These are phyloP conservation scores for Thalpophila matura DNA, from an alignment of 2,888 invertebrate species.

Conservation along the genomic window DNA sequence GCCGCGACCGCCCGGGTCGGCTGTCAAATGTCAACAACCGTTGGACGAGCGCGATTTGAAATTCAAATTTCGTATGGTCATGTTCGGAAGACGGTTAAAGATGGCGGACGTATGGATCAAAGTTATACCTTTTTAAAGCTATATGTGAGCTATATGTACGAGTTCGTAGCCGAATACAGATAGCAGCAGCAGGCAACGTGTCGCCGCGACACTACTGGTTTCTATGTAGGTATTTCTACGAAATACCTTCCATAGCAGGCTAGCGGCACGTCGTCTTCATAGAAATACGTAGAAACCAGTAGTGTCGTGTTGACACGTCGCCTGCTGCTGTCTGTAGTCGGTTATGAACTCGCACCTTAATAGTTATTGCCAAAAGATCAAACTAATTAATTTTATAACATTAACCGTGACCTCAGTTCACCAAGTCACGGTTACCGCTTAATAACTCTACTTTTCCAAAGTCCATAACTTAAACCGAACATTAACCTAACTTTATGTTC, in stretches of 20 bases:
- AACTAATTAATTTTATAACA: slow-evolving; percentile 1
- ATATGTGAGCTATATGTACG: no score
- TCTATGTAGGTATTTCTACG: no score
- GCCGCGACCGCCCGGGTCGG: slow-evolving; percentile 64
- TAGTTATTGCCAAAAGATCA: no score
- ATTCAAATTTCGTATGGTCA: slow-evolving; percentile 72
- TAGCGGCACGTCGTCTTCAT: no score
- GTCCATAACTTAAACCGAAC: slow-evolving; percentile 24
- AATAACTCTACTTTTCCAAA: slow-evolving; percentile 14
- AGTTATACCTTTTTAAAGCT: slow-evolving; percentile 11
- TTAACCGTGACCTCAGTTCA: slow-evolving; percentile 5
- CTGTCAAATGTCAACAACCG: slow-evolving; percentile 78
- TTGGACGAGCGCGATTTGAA: slow-evolving; percentile 73
- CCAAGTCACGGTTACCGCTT: slow-evolving; percentile 18
- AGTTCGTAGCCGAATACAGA: no score
- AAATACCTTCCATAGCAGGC: no score
- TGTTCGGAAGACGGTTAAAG: slow-evolving; percentile 54
- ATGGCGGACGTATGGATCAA: slow-evolving; percentile 30
- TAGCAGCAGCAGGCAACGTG: no score
- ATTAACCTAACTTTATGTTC: slow-evolving; percentile 28
- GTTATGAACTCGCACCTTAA: no score
- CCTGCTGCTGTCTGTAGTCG: no score
- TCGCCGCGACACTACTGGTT: no score
- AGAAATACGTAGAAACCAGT: no score
- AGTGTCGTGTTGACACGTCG: no score